Evolutionary conservation across 2,797 vertebrate genomes (phyloP), one percentile per base, ranked within the genome.

Genomic region (Myotis findleyi): DNA sequence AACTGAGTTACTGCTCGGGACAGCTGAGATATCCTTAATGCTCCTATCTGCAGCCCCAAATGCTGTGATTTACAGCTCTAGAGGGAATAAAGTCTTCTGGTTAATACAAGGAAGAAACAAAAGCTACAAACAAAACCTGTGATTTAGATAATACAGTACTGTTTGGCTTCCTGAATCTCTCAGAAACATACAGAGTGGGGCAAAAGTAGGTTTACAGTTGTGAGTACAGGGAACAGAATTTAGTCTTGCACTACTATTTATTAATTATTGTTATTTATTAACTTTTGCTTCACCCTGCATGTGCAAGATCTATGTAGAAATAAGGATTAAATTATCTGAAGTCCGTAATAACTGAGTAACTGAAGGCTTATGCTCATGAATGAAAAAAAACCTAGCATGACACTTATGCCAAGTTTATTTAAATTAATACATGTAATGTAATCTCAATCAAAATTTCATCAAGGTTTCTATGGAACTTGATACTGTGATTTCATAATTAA

Each of bases 1-100:
- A 86, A 69, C 51, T 81, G 13, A 83, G 23, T 88, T 94, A 91
- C 69, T 91, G 85, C 59, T 87, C 68, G 71, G 41, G 38, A 89
- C 1, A 0, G 11, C 25, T 30, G 44, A 92, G 76, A 44, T 62
- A 64, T 81, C 87, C 62, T 92, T 88, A 71, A 72, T 88, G 49
- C 23, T 90, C 79, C 77, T 21, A 25, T 59, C 68, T 49, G 25
- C 55, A 93, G 68, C 33, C 51, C 25, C 7, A 33, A 83, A 94
- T 53, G 73, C 49, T 80, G 83, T 94, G 80, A 96, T 94, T 95
- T 95, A 96, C 49, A 80, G 73, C 82, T 91, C 93, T 59, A 66
- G 27, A 75, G 89, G 64, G 87, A 94, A 89, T 77, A 85, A 72
- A 72, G 73, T 79, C 88, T 86, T 93, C 72, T 51, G 21, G 20